Base-by-base conservation (phyloP, 2,113 vertebrate species). In the Pomatostomus ruficeps region DNA sequence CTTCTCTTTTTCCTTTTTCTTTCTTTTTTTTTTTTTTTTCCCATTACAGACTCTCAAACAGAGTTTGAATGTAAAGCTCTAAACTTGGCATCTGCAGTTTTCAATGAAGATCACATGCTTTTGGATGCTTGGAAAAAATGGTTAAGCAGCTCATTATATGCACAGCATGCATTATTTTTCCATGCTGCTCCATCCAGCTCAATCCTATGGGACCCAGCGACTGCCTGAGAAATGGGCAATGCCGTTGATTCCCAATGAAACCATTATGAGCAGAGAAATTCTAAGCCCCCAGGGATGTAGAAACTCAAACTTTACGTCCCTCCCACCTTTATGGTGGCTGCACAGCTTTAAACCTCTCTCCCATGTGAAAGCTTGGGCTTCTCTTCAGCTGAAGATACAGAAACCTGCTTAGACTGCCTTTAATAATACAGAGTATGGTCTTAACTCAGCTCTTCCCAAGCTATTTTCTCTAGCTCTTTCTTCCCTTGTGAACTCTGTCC, bases 91-190 rank as follows among this genome's bases (percentile, higher is more conserved):
- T 77, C 71, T 58, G 48, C 43, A 82, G 78, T 54, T 85, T 92
- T 95, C 91, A 95, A 83, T 95, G 89, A 95, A 91, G 89, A 94
- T 94, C 94, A 94, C 85, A 96, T 94, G 87, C 51, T 79, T 88
- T 66, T 85, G 35, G 42, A 70, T 82, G 54, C 66, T 95, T 91
- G 91, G 87, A 94, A 95, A 95, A 95, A 96, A 89, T 46, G 33
- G 78, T 94, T 91, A 89, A 92, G 74, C 78, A 88, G 81, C 78
- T 71, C 59, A 74, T 91, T 94, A 88, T 75, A 77, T 89, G 77
- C 67, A 85, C 38, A 73, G 54, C 51, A 31, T 94, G 74, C 90
- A 86, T 93, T 92, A 94, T 91, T 95, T 97, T 97, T 96, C 94
- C 95, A 77, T 87, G 51, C 72, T 63, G 11, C 52, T 80, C 91